Base-by-base conservation (phyloP, 2,113 vertebrate genomes). In the Lonchura striata region DNA sequence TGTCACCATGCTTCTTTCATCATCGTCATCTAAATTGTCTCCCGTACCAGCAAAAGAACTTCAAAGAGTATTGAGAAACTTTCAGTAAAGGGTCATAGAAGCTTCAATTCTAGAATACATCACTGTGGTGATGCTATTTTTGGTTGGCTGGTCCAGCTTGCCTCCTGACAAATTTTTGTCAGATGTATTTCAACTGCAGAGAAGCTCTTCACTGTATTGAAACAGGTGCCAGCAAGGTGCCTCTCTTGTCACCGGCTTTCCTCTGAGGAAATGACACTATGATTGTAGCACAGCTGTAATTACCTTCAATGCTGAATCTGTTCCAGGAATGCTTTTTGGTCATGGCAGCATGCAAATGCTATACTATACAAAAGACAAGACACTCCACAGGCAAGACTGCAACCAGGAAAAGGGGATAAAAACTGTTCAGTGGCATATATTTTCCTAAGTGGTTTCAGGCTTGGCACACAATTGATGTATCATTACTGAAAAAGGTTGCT, bases 1-100 rank as follows among this genome's bases (percentile, higher is more conserved):
- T 86, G 88, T 88, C 85, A 94, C 71, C 88, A 39, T 2, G 6
- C 37, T 93, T 83, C 76, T 94, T 91, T 93, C 71, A 77, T 74
- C 82, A 85, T 75, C 5, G 0, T 63, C 39, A 77, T 93, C 77
- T 90, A 85, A 92, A 94, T 80, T 87, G 90, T 85, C 78, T 53
- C 86, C 76, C 50, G 57, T 31, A 80, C 25, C 82, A 92, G 77
- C 60, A 86, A 76, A 93, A 77, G 64, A 60, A 74, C 65, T 86
- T 78, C 72, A 64, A 88, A 83, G 82, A 69, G 23, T 65, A 35
- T 80, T 77, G 79, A 86, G 92, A 83, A 94, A 88, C 24, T 47
- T 88, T 66, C 52, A 80, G 50, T n/a, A 63, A 54, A 93, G 88
- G 76, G 88, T 88, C 86, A 92, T 21, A 59, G 80, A 44, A 82